Conservation (phyloP, 2,888 invertebrate genomes). For the Odontothrips loti region DNA sequence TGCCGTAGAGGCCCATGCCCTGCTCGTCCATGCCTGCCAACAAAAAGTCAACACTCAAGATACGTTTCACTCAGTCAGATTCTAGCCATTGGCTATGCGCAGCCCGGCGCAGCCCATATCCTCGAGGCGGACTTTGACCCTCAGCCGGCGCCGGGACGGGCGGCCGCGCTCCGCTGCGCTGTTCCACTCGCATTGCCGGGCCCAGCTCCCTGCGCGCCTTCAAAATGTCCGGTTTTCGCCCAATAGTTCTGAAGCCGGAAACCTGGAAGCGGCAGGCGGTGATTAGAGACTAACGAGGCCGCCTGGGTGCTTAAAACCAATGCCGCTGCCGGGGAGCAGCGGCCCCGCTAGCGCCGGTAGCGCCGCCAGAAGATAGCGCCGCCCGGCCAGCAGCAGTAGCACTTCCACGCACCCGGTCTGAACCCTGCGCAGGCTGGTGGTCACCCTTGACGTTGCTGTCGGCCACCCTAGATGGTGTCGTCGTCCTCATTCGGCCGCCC, state of each 20-base stretch:
- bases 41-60: neutral
- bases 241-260: neutral
- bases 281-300: neutral
- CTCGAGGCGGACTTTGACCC: neutral
- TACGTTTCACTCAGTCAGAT: neutral
- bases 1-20: slow-evolving; percentile 19
- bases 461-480: too few species aligned
- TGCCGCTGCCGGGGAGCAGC: neutral
- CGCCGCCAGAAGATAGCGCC: neutral
- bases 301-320: neutral
- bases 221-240: neutral
- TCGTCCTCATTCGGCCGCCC: too few species aligned
- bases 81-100: too few species aligned
- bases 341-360: neutral
- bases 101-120: too few species aligned
- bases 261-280: neutral
- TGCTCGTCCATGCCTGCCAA: slow-evolving; percentile 11
- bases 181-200: too few species aligned
- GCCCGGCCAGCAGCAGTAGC: neutral
- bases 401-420: neutral
- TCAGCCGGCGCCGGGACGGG: neutral
- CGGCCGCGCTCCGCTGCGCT: too few species aligned
- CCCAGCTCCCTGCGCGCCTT: too few species aligned
- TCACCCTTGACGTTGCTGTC: too few species aligned
- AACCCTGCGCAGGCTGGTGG: too few species aligned